Percentiles rank a stretch among this genome's conserved stretches.
These are phyloP conservation scores for Nycticebus coucang DNA, from an alignment of 2,113 vertebrate species.

Conservation along the genomic window DNA sequence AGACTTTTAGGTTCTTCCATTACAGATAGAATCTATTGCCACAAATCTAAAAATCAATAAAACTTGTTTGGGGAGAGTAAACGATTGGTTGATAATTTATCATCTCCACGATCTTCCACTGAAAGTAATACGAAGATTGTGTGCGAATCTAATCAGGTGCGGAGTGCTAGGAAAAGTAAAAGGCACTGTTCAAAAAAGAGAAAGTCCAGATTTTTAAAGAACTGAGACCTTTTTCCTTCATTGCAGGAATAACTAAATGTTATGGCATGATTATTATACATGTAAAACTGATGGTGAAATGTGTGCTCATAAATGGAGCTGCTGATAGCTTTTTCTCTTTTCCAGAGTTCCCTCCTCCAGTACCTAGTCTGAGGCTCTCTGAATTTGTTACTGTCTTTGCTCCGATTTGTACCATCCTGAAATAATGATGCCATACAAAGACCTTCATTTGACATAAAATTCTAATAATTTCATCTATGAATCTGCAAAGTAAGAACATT, in stretches of 20 bases:
- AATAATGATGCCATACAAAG: background rate
- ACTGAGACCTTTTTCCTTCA: background rate
- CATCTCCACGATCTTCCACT: constrained; percentile 26
- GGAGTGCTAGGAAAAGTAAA: background rate
- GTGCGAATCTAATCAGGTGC: constrained; percentile 7
- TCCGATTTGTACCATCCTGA: background rate
- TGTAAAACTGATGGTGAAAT: background rate
- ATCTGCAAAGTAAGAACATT: constrained; percentile 12
- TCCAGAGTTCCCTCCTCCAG: background rate
- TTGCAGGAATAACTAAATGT: background rate
- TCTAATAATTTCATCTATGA: constrained; percentile 41
- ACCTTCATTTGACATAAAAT: constrained; percentile 40
- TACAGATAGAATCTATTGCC: constrained; percentile 56
- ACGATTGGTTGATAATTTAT: constrained; percentile 65
- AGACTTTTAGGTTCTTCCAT: constrained; percentile 45
- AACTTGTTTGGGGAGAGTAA: constrained; percentile 67
- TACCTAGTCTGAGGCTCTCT: background rate
- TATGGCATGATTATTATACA: background rate
- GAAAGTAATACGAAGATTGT: background rate
- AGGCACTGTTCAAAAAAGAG: background rate
- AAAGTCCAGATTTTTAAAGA: constrained; percentile 12
- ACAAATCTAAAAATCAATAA: constrained; percentile 73
- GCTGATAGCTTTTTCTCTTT: background rate
- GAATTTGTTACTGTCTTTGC: background rate
- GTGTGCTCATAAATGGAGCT: background rate